These are phyloP conservation scores for Neoseiulus cucumeris DNA, from an alignment of 1,140 invertebrate genomes.

Conservation along the genomic window DNA sequence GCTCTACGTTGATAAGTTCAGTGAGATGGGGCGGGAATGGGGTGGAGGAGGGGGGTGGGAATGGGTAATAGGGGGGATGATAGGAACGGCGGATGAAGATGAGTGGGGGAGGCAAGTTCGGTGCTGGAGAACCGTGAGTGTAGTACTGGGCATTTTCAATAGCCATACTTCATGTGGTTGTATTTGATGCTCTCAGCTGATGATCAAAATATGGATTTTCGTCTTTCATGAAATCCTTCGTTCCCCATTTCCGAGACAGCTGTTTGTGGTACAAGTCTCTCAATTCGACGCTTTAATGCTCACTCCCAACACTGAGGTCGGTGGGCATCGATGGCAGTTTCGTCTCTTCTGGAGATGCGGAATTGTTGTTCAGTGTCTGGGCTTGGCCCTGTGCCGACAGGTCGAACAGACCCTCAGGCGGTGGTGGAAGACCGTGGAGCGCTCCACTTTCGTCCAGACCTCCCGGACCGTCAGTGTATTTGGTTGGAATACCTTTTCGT, in stretches of 20 bases:
- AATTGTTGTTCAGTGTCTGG: conserved; percentile 1
- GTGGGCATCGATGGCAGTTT: not conserved
- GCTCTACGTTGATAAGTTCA: not conserved
- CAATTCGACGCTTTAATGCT: not conserved
- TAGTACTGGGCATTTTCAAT: not conserved
- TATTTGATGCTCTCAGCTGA: not conserved
- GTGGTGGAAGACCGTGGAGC: not conserved
- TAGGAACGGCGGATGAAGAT: not conserved
- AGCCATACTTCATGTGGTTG: not conserved
- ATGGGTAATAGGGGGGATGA: not conserved
- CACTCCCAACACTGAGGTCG: not conserved
- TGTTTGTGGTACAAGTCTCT: not conserved
- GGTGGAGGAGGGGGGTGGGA: not conserved
- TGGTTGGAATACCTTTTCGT: conserved; percentile 6
- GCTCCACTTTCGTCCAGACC: not conserved
- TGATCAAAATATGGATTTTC: not conserved
- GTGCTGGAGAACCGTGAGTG: conserved; percentile 10
- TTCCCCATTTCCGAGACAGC: not conserved
- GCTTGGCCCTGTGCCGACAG: not conserved
- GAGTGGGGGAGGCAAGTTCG: not conserved
- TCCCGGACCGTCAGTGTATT: conserved; percentile 4
- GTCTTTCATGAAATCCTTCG: not conserved
- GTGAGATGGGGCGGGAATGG: not conserved
- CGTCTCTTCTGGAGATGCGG: not conserved
- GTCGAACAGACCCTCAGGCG: conserved; percentile 2